Percentiles rank a stretch among this genome's conserved stretches.
These are phyloP conservation scores for Drosophila lacteicornis DNA, from an alignment of 1,140 invertebrate genomes.

Conservation along the genomic window DNA sequence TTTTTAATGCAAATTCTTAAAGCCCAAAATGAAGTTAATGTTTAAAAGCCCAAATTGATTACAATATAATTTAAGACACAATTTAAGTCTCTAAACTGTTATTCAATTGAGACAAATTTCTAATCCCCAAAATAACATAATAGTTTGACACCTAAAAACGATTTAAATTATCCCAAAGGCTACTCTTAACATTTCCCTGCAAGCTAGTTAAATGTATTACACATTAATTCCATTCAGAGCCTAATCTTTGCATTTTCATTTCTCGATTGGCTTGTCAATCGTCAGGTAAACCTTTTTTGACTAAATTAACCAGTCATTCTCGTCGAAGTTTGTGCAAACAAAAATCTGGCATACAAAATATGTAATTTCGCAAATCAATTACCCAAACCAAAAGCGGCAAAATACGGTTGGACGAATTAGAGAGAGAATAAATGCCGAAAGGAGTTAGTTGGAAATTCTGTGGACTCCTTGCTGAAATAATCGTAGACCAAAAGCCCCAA, in stretches of 20 bases:
- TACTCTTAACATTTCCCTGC: background rate
- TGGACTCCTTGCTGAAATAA: constrained; percentile 15
- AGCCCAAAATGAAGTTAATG: too few relatives aligned
- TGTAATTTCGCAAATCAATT: constrained; percentile 54
- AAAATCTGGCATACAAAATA: constrained; percentile 31
- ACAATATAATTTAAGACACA: background rate
- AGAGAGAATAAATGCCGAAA: constrained; percentile 14
- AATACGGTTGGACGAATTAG: background rate
- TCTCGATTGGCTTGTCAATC: constrained; percentile 26
- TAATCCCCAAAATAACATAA: constrained; percentile 4
- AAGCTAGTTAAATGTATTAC: constrained; percentile 10
- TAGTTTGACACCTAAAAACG: constrained; percentile 9
- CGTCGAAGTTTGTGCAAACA: constrained; percentile 15
- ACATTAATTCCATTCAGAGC: constrained; percentile 9
- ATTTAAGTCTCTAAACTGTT: too few relatives aligned
- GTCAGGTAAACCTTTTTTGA: constrained; percentile 5
- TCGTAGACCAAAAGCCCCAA: constrained; percentile 19
- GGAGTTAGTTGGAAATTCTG: constrained; percentile 21
- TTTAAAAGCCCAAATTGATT: background rate
- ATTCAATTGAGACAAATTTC: background rate
- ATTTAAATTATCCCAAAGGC: constrained; percentile 7
- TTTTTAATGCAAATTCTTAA: background rate
- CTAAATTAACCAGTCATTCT: constrained; percentile 40
- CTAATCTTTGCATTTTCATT: background rate
- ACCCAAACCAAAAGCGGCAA: constrained; percentile 33